Conservation (phyloP, 2,113 vertebrate genomes). For the Aphelocoma coerulescens region DNA sequence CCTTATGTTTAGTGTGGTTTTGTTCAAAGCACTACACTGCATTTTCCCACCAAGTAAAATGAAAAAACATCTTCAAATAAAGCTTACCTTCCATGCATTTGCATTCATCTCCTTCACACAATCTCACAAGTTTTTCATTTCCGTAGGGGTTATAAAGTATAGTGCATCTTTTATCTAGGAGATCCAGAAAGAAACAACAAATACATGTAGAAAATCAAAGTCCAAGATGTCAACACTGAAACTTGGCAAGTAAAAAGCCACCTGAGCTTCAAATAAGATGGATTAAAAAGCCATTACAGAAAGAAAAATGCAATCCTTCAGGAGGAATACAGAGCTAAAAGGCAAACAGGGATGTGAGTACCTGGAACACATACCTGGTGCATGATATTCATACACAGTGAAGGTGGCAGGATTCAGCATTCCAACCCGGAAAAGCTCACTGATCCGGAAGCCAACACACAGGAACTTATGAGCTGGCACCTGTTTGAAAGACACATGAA, state of each 20-base stretch:
- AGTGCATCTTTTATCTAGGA: slow-evolving; percentile 83
- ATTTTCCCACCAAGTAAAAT: background rate
- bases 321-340: background rate
- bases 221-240: background rate
- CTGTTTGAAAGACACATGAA: slow-evolving; percentile 55
- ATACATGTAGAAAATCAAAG: background rate
- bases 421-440: slow-evolving; percentile 76
- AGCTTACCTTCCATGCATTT: slow-evolving; percentile 87
- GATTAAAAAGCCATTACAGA: background rate
- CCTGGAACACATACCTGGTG: slow-evolving; percentile 68
- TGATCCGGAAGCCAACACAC: slow-evolving; percentile 78
- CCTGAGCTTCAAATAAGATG: background rate
- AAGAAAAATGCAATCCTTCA: background rate
- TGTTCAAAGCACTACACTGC: background rate
- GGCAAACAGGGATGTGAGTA: background rate
- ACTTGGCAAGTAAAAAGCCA: background rate
- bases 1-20: background rate
- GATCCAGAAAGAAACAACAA: background rate
- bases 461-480: slow-evolving; percentile 72
- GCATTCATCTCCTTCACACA: slow-evolving; percentile 84
- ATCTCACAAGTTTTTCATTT: slow-evolving; percentile 75
- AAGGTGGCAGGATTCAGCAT: slow-evolving; percentile 77
- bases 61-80: background rate
- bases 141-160: slow-evolving; percentile 73
- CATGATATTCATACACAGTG: slow-evolving; percentile 80